Conservation (phyloP, 2,113 vertebrate genomes). For the Cavia porcellus region DNA sequence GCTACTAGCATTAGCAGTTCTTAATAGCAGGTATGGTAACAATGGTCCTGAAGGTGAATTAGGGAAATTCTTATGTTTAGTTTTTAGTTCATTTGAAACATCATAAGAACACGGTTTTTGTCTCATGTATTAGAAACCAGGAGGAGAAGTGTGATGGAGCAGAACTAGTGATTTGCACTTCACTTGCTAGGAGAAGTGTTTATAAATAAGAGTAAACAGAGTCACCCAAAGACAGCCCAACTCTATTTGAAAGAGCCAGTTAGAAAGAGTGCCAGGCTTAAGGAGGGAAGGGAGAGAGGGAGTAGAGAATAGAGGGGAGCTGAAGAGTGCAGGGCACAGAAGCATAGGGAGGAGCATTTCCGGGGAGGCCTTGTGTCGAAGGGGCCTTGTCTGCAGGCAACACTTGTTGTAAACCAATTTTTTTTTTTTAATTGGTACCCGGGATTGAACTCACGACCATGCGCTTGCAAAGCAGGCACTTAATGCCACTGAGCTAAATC, state of each 20-base stretch:
- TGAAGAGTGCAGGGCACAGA: background rate
- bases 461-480: no score
- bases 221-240: background rate
- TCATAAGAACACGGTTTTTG: background rate
- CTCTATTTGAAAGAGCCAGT: background rate
- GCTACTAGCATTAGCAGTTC: background rate
- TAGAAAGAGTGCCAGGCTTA: background rate
- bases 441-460: no score
- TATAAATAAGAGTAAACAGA: background rate
- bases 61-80: background rate
- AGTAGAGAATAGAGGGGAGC: background rate
- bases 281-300: background rate
- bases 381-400: background rate
- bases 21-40: background rate
- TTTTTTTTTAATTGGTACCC: no score
- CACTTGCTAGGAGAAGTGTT: accelerated
- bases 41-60: background rate
- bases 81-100: conserved; percentile 1
- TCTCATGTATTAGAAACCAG: background rate
- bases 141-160: background rate
- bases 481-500: no score
- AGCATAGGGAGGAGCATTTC: accelerated
- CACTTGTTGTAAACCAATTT: no score
- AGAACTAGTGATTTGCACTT: background rate
- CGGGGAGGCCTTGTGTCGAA: accelerated